Conservation (phyloP, 1,140 invertebrate genomes). For the Cryptotermes secundus region DNA sequence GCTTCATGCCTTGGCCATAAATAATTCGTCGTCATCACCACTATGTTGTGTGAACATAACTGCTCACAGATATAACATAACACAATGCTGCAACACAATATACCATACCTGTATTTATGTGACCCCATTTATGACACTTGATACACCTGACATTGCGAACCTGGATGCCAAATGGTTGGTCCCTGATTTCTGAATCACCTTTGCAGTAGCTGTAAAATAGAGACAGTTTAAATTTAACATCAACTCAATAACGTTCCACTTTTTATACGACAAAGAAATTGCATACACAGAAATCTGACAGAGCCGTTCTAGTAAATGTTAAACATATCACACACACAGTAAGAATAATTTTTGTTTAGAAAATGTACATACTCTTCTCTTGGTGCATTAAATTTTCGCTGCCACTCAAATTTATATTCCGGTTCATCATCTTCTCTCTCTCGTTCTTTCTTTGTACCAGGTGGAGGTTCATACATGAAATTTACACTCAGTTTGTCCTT, state of each 20-base stretch:
- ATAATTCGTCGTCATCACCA: no score
- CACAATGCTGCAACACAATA: no score
- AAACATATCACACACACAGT: no score
- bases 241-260: neutral
- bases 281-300: no score
- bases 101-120: slow-evolving; percentile 93
- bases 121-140: slow-evolving; percentile 99
- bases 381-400: slow-evolving; percentile 97
- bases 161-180: slow-evolving; percentile 98
- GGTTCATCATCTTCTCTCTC: slow-evolving; percentile 92
- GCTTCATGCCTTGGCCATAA: no score
- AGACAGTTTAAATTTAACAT: slow-evolving; percentile 24
- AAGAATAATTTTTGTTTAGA: no score
- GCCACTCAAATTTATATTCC: slow-evolving; percentile 99
- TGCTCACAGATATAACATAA: no score
- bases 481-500: slow-evolving; percentile 98
- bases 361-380: slow-evolving; percentile 68
- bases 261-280: neutral
- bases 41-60: no score
- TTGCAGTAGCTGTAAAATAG: slow-evolving; percentile 78
- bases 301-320: no score
- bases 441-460: slow-evolving; percentile 87
- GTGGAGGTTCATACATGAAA: slow-evolving; percentile 99
- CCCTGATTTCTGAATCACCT: slow-evolving; percentile 92
- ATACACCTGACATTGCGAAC: slow-evolving; percentile 97